Percentiles rank a stretch among this genome's conserved stretches.
Evolutionary conservation across 2,888 invertebrate species (phyloP).

Genomic region (Tachina grossa): DNA sequence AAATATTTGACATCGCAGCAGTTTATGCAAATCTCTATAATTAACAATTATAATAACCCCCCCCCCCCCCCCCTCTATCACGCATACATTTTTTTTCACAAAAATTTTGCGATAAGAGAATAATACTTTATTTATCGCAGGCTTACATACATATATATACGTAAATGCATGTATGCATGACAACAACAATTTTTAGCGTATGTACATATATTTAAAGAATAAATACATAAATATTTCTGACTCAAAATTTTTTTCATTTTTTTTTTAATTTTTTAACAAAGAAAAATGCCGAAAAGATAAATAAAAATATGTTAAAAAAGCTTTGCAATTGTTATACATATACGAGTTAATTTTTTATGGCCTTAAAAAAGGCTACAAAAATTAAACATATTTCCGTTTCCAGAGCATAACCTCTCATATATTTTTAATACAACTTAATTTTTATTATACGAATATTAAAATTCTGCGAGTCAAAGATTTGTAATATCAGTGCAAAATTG

Average conservation of each 20-base stretch:
- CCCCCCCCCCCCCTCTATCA: too few relatives aligned
- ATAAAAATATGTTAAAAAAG: neutral
- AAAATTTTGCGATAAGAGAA: conserved; percentile 45
- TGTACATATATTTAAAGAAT: conserved; percentile 4
- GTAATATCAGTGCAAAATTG: neutral
- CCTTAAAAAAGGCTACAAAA: neutral
- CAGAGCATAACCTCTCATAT: neutral
- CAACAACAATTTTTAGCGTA: conserved; percentile 25
- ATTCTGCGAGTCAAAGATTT: neutral
- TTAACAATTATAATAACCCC: neutral
- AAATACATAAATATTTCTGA: neutral
- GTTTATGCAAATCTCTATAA: conserved; percentile 1
- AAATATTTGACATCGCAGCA: too few relatives aligned
- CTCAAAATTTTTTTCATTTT: neutral
- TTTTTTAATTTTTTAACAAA: neutral
- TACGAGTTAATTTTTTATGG: neutral
- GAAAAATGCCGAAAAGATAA: conserved; percentile 1
- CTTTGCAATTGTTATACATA: too few relatives aligned
- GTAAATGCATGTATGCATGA: neutral
- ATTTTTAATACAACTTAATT: neutral
- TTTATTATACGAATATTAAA: neutral
- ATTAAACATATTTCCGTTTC: neutral
- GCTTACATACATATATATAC: neutral
- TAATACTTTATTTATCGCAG: neutral
- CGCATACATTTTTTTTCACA: neutral